Base-by-base conservation (phyloP, 2,888 invertebrate species). In the Noctuana brunneofusca region DNA sequence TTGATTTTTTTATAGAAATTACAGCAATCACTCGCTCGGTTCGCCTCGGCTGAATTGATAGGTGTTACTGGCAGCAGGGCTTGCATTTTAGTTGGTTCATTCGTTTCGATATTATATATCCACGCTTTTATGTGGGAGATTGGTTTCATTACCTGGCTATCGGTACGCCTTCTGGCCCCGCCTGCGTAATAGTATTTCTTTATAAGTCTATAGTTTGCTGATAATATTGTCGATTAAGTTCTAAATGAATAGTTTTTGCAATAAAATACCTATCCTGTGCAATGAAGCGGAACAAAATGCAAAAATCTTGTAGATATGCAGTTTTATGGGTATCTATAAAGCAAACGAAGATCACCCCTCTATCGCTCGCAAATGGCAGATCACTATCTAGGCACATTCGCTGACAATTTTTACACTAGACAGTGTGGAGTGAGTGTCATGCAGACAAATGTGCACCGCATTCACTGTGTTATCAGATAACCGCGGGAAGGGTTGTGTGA, bases 341-440 rank as follows among this genome's bases (percentile, higher is more conserved):
- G 55, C 32, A 62, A 49, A 56, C 62, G 41, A 27, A 66, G 59
- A 64, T 67, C 65, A 49, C 68, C 68, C 70, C 68, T 65, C 65
- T 63, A 66, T 68, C 58, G 65, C 50, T 54, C 76, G 75, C 84
- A 86, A 88, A 89, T 85, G 80, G 80, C 78, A 88, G 90, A 91
- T 90, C 82, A 71, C 83, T 86, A 91, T 91, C 90, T 87, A 81
- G 81, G 70, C 78, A 78, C 85, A 86, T 85, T 86, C 84, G 79
- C 85, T 86, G 86, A 84, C 89, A 86, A 89, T 91, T 91, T 90
- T 89, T 87, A 87, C 90, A 89, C 90, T 87, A 89, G 70, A 66
- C 69, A 57, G 80, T 83, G 80, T 76, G 77, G 83, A 86, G 84
- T 83, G 85, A 83, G 83, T 84, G 85, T 85, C 80, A 78, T 69